A percentile compares a stretch with the other conserved stretches of the same genome.
phyloP scores from a whole-genome alignment of 1,140 invertebrate genomes.

The Musca domestica region DNA sequence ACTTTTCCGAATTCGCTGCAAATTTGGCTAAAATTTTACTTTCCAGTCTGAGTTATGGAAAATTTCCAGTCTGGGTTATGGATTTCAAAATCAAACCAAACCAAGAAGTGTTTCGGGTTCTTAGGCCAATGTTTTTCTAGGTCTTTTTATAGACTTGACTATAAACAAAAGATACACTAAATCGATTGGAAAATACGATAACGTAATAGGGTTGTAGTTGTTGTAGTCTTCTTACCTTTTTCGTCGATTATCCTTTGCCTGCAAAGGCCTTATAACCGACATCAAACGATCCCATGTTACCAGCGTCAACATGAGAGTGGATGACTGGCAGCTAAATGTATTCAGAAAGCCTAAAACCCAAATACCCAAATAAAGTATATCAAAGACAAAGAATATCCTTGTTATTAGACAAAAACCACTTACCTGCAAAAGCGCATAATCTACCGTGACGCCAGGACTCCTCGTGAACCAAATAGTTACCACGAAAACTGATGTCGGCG shows the following conservation, averaged over 20 bases:
- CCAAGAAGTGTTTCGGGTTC: too few species aligned
- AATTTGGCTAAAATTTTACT: too few species aligned
- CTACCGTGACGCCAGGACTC: slow-evolving; percentile 61
- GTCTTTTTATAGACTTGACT: too few species aligned
- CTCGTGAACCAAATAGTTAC: slow-evolving; percentile 61
- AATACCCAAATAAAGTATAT: neutral
- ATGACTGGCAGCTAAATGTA: slow-evolving; percentile 67
- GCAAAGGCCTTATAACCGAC: slow-evolving; percentile 62
- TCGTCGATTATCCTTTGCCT: slow-evolving; percentile 45
- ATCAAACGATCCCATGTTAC: slow-evolving; percentile 66
- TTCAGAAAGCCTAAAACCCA: slow-evolving; percentile 61
- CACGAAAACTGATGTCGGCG: slow-evolving; percentile 62
- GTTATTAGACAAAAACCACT: neutral
- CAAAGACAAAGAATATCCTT: neutral
- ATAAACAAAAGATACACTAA: too few species aligned
- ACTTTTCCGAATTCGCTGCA: too few species aligned
- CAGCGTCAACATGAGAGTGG: slow-evolving; percentile 63
- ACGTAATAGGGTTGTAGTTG: too few species aligned
- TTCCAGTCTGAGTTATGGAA: too few species aligned
- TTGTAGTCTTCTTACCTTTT: slow-evolving; percentile 42
- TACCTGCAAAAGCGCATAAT: slow-evolving; percentile 58
- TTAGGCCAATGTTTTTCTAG: too few species aligned
- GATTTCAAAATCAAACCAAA: too few species aligned
- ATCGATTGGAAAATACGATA: too few species aligned
- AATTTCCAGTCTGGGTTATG: too few species aligned